phyloP scores from a whole-genome alignment of 2,113 vertebrate species.

The Antechinus stuartii region DNA sequence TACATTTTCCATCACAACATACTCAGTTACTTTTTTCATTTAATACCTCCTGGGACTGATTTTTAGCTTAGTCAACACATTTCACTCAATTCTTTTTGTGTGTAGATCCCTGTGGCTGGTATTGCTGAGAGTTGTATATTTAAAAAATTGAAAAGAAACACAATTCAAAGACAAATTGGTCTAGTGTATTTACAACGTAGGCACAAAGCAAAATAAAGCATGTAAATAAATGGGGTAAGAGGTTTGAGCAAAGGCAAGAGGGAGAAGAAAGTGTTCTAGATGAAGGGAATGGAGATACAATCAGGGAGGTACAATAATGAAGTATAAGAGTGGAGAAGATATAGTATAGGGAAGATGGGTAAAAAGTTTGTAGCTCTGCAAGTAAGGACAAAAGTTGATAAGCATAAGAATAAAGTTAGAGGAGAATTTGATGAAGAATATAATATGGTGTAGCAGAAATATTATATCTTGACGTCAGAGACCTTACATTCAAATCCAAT shows the following conservation, averaged over 20 bases:
- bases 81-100: neutral
- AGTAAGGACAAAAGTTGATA: neutral
- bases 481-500: neutral
- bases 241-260: neutral
- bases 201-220: no score
- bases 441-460: neutral
- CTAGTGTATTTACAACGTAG: neutral
- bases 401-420: neutral
- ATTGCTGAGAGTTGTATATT: neutral
- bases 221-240: no score
- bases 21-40: neutral
- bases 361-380: neutral
- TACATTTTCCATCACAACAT: neutral
- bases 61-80: neutral
- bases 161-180: neutral
- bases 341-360: neutral
- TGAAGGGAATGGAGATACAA: neutral
- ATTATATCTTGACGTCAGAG: neutral
- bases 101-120: neutral
- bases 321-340: neutral
- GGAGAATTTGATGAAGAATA: neutral
- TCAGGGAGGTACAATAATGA: neutral
- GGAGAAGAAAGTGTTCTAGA: neutral
- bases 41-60: neutral
- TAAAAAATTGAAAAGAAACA: neutral